Evolutionary conservation across 2,113 vertebrate genomes (phyloP), one percentile per base, ranked within the genome.

Genomic region (Microtus oregoni): DNA sequence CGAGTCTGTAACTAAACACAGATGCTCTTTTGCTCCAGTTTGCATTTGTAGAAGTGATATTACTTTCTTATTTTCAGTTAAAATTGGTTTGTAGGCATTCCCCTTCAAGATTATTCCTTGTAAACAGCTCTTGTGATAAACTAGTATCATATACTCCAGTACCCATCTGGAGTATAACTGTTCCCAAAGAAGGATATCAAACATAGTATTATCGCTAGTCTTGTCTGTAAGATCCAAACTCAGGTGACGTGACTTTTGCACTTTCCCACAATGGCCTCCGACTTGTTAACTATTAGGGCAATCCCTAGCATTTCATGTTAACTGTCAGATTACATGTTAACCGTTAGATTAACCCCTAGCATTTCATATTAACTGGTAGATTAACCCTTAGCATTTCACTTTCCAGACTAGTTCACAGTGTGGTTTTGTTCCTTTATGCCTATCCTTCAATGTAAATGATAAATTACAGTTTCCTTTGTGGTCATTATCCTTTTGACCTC

Each of bases 381-480:
- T 87, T 65, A 87, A 52, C 61, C 5, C 30, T 52, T 65, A 38
- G 11, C 30, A 28, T 92, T 94, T 96, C 8, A 28, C 28, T 75
- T 85, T 52, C 30, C 24, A 41, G 55, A n/a, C 26, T 8, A 61
- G 17, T 41, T 89, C 20, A n/a, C 20, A 72, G 14, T 7, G 52
- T 2, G 24, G 3, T 44, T 44, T 61, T 61, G 73, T 86, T 41
- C 41, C 76, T 50, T 85, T 52, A 41, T 47, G 47, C 91, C 89
- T 82, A 63, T 58, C n/a, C 85, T 79, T 83, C 76, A 22, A 68
- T 38, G 1, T 52, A 0, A 72, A 72, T 1, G 17, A 35, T 72
- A 72, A 72, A 72, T 72, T 72, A 72, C 19, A 32, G 20, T 41
- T 97, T 83, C 52, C 44, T 94, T 92, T 92, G 38, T 30, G 41